Conservation (phyloP, 2,888 invertebrate genomes). For the Girardia tigrina region DNA sequence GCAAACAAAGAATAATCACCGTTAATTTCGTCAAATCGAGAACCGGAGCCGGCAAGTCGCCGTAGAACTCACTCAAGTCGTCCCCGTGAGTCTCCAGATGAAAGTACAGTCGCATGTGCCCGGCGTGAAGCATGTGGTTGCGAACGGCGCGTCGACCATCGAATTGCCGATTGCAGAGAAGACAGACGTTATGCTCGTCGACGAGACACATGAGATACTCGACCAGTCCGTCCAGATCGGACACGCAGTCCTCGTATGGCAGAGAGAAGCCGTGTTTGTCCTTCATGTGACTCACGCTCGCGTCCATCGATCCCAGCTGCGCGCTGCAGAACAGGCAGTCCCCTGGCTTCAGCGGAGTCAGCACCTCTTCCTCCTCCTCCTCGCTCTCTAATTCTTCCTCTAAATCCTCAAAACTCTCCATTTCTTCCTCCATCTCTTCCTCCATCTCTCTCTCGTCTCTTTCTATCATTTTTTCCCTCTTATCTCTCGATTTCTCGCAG, state of each 20-base stretch:
- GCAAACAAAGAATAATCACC: too few species aligned
- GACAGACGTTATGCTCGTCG: not conserved
- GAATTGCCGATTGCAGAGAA: not conserved
- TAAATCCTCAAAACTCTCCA: too few species aligned
- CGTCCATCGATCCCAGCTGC: not conserved
- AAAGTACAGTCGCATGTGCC: not conserved
- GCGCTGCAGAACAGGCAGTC: not conserved
- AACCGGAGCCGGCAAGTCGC: not conserved
- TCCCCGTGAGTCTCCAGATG: not conserved
- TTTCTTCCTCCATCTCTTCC: not conserved
- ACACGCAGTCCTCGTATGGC: not conserved
- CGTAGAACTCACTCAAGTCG: not conserved
- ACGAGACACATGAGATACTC: not conserved
- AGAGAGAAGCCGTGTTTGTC: not conserved
- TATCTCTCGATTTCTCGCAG: not conserved
- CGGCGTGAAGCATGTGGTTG: not conserved
- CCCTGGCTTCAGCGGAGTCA: not conserved
- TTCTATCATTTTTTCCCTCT: not conserved
- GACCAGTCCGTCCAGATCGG: not conserved
- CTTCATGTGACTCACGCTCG: not conserved
- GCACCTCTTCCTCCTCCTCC: not conserved
- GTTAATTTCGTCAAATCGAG: not conserved
- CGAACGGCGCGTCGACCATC: not conserved
- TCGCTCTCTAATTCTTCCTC: not conserved
- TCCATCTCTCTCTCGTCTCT: not conserved